Evolutionary conservation across 2,113 vertebrate species (phyloP).

Genomic region (Piprites chloris): DNA sequence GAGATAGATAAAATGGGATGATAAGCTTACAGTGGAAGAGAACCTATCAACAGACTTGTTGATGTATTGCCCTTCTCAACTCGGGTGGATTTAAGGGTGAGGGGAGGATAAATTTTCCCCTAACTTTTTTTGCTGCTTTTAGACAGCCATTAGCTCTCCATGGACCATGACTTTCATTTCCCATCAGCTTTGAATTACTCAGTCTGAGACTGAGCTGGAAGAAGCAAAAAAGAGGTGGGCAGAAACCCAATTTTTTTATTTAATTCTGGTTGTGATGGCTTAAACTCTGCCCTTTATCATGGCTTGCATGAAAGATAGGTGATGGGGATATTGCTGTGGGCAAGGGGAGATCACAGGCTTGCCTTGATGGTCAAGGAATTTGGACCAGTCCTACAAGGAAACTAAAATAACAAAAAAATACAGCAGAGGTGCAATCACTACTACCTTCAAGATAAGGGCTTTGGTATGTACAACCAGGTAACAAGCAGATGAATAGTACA

Average conservation of each 20-base stretch:
- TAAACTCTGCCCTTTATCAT: conserved; percentile 57
- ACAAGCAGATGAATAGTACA: neutral
- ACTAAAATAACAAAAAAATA: neutral
- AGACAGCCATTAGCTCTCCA: conserved; percentile 61
- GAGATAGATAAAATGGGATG: conserved; percentile 67
- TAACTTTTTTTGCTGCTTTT: conserved; percentile 40
- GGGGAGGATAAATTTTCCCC: conserved; percentile 58
- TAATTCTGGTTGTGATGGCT: conserved; percentile 42
- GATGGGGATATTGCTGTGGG: neutral
- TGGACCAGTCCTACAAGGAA: neutral
- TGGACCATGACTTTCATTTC: conserved; percentile 63
- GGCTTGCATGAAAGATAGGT: conserved; percentile 28
- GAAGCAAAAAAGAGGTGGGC: conserved; percentile 22
- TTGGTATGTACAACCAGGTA: neutral
- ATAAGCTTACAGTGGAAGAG: conserved; percentile 47
- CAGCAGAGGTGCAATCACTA: neutral
- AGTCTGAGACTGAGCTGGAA: conserved; percentile 58
- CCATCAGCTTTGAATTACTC: conserved; percentile 70
- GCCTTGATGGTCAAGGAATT: neutral
- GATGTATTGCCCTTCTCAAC: conserved; percentile 63
- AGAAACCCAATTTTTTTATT: conserved; percentile 31
- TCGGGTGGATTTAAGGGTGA: conserved; percentile 53
- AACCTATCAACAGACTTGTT: conserved; percentile 48
- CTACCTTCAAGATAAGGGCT: neutral
- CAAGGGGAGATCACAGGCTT: neutral